Conservation (phyloP, 2,113 vertebrate genomes). For the Gorilla gorilla region DNA sequence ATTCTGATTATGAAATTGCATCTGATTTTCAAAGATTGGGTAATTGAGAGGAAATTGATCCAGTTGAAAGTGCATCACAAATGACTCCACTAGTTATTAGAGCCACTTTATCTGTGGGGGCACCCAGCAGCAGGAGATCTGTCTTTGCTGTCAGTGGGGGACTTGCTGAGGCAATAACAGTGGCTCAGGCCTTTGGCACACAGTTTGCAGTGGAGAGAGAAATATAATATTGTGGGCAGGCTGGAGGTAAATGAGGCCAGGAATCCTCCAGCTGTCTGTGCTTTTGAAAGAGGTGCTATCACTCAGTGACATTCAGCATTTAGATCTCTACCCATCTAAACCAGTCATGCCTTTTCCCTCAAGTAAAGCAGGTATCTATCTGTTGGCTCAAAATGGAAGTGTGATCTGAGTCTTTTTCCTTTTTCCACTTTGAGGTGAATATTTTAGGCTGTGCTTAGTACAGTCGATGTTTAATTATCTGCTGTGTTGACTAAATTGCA, state of each 20-base stretch:
- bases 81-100: slow-evolving; percentile 69
- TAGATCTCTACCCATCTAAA: not conserved
- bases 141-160: slow-evolving; percentile 46
- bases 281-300: not conserved
- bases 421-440: not conserved
- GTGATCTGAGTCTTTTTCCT: not conserved
- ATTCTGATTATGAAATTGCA: slow-evolving; percentile 71
- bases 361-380: not conserved
- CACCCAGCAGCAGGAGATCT: slow-evolving; percentile 49
- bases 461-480: not conserved
- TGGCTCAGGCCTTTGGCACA: not conserved
- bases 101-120: slow-evolving; percentile 72
- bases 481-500: not conserved
- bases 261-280: not conserved
- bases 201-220: not conserved
- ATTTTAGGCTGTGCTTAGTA: not conserved
- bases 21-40: slow-evolving; percentile 71
- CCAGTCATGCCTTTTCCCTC: not conserved
- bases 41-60: slow-evolving; percentile 83
- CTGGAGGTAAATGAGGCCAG: not conserved
- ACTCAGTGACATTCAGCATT: not conserved
- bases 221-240: slow-evolving; percentile 28
- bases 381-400: not conserved
- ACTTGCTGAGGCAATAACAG: not conserved
- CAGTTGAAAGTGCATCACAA: slow-evolving; percentile 79